Base-by-base conservation (phyloP, 1,140 invertebrate species). In the Drosophila cardini region DNA sequence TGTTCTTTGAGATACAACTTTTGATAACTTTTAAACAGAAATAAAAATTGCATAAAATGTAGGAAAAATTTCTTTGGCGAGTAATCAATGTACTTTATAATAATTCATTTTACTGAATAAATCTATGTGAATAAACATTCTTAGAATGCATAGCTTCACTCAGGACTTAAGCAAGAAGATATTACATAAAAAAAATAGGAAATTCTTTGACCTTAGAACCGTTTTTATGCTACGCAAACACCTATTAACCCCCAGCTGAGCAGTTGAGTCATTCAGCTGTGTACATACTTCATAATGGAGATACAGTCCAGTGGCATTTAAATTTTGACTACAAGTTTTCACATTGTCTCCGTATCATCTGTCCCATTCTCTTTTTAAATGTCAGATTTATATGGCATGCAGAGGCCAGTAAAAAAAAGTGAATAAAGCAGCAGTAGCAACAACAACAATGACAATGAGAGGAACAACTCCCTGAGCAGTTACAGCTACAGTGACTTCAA, bases 331-430 rank as follows among this genome's bases (percentile, higher is more conserved):
- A 26, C 18, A 48, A 34, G 11, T 52, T 62, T 26, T 26, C 46
- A 16, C 46, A 52, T 50, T 52, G 43, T 61, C 34, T 11, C 15
- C 13, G 8, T 13, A 2, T 40, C 16, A 10, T 45, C 18, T 30
- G n/a, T 40, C 13, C 7, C 45, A 48, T 0, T 18, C 15, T 10
- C 11, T 9, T 21, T 63, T 83, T 67, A 71, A 82, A 79, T 79
- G 76, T 60, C 61, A 84, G 76, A 79, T 82, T 84, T 82, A 83
- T 82, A 64, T 46, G 64, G 60, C 58, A 69, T 73, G 69, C 77
- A 63, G 13, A 58, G 61, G 55, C 58, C 52, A 48, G 65, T 57
- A 67, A 72, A 72, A 71, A 62, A 46, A 15, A 62, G 53, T 36
- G 26, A 36, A 72, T 61, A 73, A 68, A 69, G 11, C 46, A 38